Evolutionary conservation across 1,140 invertebrate genomes (phyloP).

Genomic region (Cotesia vestalis): DNA sequence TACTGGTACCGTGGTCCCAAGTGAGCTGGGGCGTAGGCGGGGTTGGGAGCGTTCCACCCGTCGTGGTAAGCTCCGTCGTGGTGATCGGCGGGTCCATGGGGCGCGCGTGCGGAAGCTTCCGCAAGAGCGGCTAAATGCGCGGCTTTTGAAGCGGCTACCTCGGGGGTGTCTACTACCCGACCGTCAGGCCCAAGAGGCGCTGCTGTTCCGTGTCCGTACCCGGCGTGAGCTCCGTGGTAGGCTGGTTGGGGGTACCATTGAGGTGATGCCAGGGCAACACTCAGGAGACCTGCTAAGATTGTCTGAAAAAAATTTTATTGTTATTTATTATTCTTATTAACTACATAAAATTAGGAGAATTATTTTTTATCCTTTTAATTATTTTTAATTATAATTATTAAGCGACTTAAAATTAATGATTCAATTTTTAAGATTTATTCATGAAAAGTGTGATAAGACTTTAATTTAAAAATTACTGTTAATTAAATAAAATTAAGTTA

Average conservation of each 20-base stretch:
- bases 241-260: conserved; percentile 59
- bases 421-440: too few relatives aligned
- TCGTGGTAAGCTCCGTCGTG: conserved; percentile 42
- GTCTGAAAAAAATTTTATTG: conserved; percentile 42
- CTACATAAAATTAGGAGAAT: too few relatives aligned
- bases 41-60: conserved; percentile 45
- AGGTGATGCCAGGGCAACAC: conserved; percentile 47
- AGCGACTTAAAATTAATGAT: too few relatives aligned
- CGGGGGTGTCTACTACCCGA: conserved; percentile 71
- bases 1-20: too few relatives aligned
- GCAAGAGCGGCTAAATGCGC: conserved; percentile 70
- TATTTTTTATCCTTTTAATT: too few relatives aligned
- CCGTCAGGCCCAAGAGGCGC: conserved; percentile 68
- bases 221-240: conserved; percentile 48
- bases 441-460: too few relatives aligned
- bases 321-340: background rate
- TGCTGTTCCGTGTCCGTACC: conserved; percentile 40
- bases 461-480: too few relatives aligned
- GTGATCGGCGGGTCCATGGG: conserved; percentile 11
- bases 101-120: conserved; percentile 60
- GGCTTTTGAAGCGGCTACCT: conserved; percentile 72
- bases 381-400: too few relatives aligned
- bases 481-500: too few relatives aligned
- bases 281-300: conserved; percentile 44
- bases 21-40: too few relatives aligned